Conservation (phyloP, 2,113 vertebrate species). For the Cyprinodon variegatus region DNA sequence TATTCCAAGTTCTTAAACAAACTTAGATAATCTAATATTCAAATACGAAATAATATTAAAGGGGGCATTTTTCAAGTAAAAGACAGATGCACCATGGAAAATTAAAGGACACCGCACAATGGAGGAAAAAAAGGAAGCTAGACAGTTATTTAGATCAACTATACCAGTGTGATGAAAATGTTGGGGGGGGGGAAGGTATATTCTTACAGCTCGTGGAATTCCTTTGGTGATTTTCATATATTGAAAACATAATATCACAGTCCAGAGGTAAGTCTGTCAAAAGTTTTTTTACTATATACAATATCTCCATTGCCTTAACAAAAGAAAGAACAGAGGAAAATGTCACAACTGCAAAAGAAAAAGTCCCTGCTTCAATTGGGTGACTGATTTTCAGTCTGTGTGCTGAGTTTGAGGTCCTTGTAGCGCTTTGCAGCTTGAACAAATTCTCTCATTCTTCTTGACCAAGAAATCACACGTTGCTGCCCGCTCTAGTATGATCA, state of each 20-base stretch:
- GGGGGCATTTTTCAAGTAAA: constrained; percentile 35
- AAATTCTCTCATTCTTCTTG: constrained; percentile 56
- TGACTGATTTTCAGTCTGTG: not conserved
- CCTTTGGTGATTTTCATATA: constrained; percentile 61
- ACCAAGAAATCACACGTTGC: constrained; percentile 80
- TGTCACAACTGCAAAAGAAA: constrained; percentile 20
- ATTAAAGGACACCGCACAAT: not conserved
- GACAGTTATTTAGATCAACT: constrained; percentile 13
- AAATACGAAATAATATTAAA: not conserved
- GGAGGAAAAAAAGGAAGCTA: not conserved
- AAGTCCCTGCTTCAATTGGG: not conserved
- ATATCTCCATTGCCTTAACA: not conserved
- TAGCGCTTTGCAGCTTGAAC: constrained; percentile 67
- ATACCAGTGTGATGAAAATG: constrained; percentile 8
- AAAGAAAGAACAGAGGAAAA: not conserved
- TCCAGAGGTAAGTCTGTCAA: constrained; percentile 58
- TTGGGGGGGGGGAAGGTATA: constrained; percentile 19
- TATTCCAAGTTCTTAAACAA: not conserved
- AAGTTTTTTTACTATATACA: not conserved
- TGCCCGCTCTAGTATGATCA: constrained; percentile 69
- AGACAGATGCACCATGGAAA: constrained; percentile 1
- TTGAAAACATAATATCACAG: constrained; percentile 8
- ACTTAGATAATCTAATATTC: not conserved
- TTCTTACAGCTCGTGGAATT: constrained; percentile 45
- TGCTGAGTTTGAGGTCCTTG: constrained; percentile 28